phyloP scores from a whole-genome alignment of 2,113 vertebrate species.

The Nesogale talazaci region DNA sequence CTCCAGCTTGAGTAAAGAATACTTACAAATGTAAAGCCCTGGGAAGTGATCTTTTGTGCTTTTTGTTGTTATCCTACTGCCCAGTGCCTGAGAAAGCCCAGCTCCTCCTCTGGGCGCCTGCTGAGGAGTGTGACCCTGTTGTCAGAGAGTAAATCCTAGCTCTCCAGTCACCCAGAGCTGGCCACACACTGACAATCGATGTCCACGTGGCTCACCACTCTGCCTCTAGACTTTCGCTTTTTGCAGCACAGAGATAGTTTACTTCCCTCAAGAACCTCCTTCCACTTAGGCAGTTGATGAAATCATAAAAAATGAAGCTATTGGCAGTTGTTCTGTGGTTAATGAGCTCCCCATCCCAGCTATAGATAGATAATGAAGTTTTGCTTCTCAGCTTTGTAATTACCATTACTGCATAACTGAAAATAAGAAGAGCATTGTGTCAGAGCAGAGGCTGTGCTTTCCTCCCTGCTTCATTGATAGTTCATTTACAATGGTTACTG shows the following conservation, averaged over 20 bases:
- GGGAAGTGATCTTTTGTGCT: neutral
- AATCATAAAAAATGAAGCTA: slow-evolving; percentile 17
- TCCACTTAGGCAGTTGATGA: neutral
- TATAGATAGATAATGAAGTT: neutral
- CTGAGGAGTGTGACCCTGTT: neutral
- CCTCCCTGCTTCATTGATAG: neutral
- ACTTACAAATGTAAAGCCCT: neutral
- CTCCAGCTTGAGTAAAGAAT: neutral
- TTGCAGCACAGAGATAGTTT: neutral
- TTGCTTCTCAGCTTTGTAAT: slow-evolving; percentile 27
- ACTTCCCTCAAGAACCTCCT: neutral
- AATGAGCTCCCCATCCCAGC: neutral
- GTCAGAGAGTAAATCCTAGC: neutral
- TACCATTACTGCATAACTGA: neutral
- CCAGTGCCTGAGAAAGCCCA: neutral
- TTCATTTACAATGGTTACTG: neutral
- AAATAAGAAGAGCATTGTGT: neutral
- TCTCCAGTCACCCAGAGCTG: neutral
- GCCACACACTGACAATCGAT: neutral
- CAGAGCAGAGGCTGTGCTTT: neutral
- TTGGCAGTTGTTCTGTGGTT: neutral
- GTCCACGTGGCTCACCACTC: neutral
- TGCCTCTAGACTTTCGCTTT: neutral
- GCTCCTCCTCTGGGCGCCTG: neutral
- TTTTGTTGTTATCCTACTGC: neutral